These are phyloP conservation scores for Trogon surrucura DNA, from an alignment of 2,113 vertebrate genomes.

Conservation along the genomic window DNA sequence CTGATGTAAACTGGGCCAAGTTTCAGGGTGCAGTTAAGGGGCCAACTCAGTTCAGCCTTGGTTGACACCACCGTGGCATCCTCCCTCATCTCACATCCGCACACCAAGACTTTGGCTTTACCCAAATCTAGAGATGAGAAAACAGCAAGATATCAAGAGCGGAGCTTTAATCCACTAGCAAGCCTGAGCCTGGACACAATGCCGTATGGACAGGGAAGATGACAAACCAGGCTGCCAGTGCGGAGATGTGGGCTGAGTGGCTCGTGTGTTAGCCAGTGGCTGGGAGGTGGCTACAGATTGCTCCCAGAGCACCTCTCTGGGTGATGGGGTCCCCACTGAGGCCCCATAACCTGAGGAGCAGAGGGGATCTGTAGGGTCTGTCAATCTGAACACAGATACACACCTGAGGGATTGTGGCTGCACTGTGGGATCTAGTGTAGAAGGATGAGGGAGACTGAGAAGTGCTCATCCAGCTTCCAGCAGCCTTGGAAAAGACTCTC, in stretches of 20 bases:
- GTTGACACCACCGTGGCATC: neutral
- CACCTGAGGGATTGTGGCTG: neutral
- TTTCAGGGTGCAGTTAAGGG: neutral
- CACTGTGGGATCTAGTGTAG: rapidly evolving
- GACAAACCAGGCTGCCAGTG: neutral
- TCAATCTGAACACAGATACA: no score
- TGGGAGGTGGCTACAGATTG: neutral
- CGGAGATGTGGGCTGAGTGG: neutral
- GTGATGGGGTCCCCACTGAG: neutral
- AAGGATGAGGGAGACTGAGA: neutral
- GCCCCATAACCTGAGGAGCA: neutral
- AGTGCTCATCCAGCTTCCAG: neutral
- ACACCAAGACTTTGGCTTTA: neutral
- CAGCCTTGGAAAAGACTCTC: neutral
- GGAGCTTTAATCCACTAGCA: neutral
- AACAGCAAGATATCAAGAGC: neutral
- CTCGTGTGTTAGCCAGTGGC: neutral
- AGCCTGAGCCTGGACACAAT: neutral
- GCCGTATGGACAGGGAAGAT: neutral
- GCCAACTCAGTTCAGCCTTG: neutral
- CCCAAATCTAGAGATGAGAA: neutral
- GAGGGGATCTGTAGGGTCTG: neutral
- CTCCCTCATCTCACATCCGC: neutral
- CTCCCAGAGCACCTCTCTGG: neutral
- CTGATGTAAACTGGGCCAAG: neutral